phyloP scores from a whole-genome alignment of 2,797 vertebrate genomes.

The Gallinago stenura region DNA sequence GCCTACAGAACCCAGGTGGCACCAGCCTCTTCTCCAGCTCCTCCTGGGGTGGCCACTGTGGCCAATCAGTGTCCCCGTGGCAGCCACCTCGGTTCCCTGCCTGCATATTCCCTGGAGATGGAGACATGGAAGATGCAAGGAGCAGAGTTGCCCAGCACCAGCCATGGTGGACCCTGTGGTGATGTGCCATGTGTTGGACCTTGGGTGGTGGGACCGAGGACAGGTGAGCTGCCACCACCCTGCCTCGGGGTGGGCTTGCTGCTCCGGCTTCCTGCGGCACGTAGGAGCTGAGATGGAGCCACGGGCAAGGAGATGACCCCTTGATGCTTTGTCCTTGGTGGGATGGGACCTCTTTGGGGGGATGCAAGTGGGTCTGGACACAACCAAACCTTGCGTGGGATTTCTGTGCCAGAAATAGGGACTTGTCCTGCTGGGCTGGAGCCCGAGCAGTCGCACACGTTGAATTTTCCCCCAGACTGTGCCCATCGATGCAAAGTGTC shows the following conservation, averaged over 20 bases:
- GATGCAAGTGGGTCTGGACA: neutral
- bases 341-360: neutral
- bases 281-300: neutral
- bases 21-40: neutral
- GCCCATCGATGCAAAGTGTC: neutral
- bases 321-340: neutral
- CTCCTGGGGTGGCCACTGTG: neutral
- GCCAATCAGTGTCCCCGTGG: accelerated
- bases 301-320: neutral
- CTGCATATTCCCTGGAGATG: accelerated
- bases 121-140: neutral
- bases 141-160: neutral
- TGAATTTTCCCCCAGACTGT: neutral
- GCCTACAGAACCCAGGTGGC: neutral
- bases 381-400: accelerated
- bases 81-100: neutral
- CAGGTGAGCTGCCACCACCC: neutral
- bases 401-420: neutral
- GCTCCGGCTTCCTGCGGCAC: accelerated
- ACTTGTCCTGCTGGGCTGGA: neutral
- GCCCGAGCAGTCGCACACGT: accelerated
- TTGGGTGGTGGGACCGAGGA: neutral
- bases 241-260: neutral
- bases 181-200: accelerated
- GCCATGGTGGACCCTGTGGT: accelerated